A percentile compares a stretch with the other conserved stretches of the same genome.
Conservation (phyloP, 2,113 vertebrate genomes). For the Calyptommatus sinebrachiatus region DNA sequence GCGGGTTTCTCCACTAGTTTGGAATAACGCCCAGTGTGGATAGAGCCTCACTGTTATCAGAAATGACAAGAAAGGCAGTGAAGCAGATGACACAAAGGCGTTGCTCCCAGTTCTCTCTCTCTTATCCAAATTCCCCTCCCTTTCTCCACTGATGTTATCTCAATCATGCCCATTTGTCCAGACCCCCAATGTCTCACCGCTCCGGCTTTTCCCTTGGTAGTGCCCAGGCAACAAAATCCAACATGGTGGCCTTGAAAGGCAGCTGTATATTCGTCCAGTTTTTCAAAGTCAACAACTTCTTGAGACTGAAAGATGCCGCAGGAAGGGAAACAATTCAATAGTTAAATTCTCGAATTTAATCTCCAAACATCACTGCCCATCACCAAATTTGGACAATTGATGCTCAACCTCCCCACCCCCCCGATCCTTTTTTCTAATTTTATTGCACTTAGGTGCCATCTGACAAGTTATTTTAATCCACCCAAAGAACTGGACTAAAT, state of each 20-base stretch:
- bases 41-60: too few species aligned
- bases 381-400: background rate
- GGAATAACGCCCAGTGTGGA: too few species aligned
- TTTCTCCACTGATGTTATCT: background rate
- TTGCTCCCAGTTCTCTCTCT: background rate
- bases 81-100: too few species aligned
- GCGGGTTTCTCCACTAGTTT: too few species aligned
- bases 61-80: too few species aligned
- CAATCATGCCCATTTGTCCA: background rate
- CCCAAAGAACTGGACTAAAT: too few species aligned
- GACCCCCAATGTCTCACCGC: conserved; percentile 61
- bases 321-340: background rate
- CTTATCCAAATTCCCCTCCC: background rate
- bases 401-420: background rate
- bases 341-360: background rate
- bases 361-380: background rate
- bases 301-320: conserved; percentile 64
- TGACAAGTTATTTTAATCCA: too few species aligned
- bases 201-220: conserved; percentile 80
- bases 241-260: conserved; percentile 82
- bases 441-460: too few species aligned
- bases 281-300: conserved; percentile 84
- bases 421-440: too few species aligned
- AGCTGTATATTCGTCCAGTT: conserved; percentile 74
- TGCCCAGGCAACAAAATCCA: conserved; percentile 83